Evolutionary conservation across 2,888 invertebrate species (phyloP).

Genomic region (Autographa gamma): DNA sequence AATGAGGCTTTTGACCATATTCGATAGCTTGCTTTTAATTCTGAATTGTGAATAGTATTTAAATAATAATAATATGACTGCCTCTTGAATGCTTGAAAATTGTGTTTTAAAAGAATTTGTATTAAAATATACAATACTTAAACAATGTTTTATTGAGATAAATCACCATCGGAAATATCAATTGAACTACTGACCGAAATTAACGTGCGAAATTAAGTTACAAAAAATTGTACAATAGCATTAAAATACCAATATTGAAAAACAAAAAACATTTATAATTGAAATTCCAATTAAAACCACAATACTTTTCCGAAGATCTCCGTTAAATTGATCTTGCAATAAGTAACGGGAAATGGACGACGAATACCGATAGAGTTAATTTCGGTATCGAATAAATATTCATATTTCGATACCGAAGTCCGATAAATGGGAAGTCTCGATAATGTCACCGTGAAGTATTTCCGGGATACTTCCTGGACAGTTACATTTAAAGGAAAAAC

Average conservation of each 20-base stretch:
- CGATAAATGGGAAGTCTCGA: conserved; percentile 55
- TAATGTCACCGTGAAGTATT: conserved; percentile 62
- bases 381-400: conserved; percentile 58
- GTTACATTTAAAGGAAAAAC: conserved; percentile 44
- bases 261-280: conserved; percentile 15
- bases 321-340: conserved; percentile 53
- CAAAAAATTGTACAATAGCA: background rate
- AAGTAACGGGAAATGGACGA: conserved; percentile 51
- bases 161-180: too few species aligned
- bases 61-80: too few species aligned
- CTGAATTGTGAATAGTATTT: too few species aligned
- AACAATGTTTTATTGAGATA: too few species aligned
- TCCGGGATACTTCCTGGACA: conserved; percentile 53
- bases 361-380: conserved; percentile 54
- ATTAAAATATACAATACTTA: too few species aligned
- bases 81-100: too few species aligned
- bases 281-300: conserved; percentile 33
- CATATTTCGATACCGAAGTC: conserved; percentile 58
- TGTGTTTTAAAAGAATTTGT: too few species aligned
- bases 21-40: too few species aligned
- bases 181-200: too few species aligned
- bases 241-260: conserved; percentile 6
- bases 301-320: conserved; percentile 38
- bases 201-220: too few species aligned
- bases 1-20: too few species aligned